Conservation (phyloP, 2,113 vertebrate species). For the Aramus guarauna region DNA sequence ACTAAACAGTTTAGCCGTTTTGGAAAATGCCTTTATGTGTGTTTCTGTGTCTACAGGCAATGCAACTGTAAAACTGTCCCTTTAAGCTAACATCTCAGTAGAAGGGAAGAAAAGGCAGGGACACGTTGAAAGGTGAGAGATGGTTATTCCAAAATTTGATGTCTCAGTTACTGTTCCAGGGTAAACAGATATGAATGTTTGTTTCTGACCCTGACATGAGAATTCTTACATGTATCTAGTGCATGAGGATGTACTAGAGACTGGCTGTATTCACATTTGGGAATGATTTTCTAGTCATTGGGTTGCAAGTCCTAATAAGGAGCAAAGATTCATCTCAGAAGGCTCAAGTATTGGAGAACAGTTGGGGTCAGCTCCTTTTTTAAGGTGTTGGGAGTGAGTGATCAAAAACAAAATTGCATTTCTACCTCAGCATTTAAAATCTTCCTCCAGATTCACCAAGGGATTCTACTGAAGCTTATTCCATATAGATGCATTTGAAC, state of each 20-base stretch:
- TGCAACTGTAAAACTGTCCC: not conserved
- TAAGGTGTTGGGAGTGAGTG: not conserved
- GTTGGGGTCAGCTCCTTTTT: not conserved
- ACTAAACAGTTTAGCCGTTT: not conserved
- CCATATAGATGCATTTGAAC: not conserved
- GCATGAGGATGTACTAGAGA: accelerated
- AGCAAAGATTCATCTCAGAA: not conserved
- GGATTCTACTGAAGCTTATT: not conserved
- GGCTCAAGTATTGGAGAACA: not conserved
- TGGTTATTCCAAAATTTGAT: not conserved
- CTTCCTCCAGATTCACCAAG: not conserved
- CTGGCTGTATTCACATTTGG: not conserved
- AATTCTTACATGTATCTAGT: not conserved
- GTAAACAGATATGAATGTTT: not conserved
- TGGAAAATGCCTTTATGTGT: not conserved
- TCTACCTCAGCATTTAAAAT: not conserved
- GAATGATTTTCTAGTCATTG: not conserved
- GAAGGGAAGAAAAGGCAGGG: not conserved
- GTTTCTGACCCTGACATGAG: not conserved
- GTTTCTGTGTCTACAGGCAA: not conserved
- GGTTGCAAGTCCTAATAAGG: not conserved
- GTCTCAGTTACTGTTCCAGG: not conserved
- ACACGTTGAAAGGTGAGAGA: accelerated
- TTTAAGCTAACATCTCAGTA: not conserved
- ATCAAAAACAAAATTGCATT: not conserved